Evolutionary conservation across 2,113 vertebrate species (phyloP), one percentile per base, ranked within the genome.

Genomic region (Trachemys scripta): DNA sequence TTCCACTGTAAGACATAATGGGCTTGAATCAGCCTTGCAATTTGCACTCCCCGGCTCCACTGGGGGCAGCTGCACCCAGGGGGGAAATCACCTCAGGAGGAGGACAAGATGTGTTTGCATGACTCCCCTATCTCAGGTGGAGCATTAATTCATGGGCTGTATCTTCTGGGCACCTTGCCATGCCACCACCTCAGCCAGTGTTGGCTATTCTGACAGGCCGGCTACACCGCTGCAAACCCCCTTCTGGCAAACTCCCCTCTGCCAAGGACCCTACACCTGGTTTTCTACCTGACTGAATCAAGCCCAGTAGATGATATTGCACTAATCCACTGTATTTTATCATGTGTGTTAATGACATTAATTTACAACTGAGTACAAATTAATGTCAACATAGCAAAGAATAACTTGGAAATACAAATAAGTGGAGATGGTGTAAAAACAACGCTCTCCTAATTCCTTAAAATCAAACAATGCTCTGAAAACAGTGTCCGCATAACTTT

Each of bases 61-160:
- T 72, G 38, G 0, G 1, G 20, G 51, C 31, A 59, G 2, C 29
- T 4, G 19, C 3, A 35, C 53, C 35, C 80, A 45, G 81, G 0
- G 0, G 20, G 91, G 10, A 9, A 82, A 20, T 82, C 72, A 57
- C 29, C 51, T 4, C 65, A 35, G 51, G 17, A 92, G 51, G 20
- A 17, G 62, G 5, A 72, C 54, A 0, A 0, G 42, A 0, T 0
- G 1, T 38, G 31, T 80, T 65, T 76, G 17, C 27, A 27, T 22
- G n/a, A 47, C 81, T 82, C 6, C 1, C 82, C 82, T 3, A 54
- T 80, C 65, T 51, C 53, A 54, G 53, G 19, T 20, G 19, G 17
- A 54, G 53, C 53, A 54, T 54, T 54, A 54, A 54, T 54, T 54
- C 19, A 20, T 54, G 53, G 53, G 53, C 53, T 54, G 13, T 62